Evolutionary conservation across 53 echinoderm and acorn worm genomes (phyloP), one percentile per base, ranked within the genome.

Genomic region (Apostichopus leukothele): DNA sequence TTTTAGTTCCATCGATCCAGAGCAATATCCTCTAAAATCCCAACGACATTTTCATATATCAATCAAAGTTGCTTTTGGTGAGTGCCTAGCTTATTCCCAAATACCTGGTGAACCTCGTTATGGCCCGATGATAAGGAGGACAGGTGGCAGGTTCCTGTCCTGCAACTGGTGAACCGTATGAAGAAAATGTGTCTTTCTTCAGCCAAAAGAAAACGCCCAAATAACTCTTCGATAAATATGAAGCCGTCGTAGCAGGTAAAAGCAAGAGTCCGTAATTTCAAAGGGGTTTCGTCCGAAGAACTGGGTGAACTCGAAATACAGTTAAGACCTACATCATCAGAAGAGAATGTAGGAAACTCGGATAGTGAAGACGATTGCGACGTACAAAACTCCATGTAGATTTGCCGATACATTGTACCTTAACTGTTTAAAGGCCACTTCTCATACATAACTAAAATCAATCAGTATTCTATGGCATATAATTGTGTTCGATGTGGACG

Each of bases 181-280:
- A 75, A 5, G 87, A 88, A 21, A 83, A 75, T 7, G 11, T 87
- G 51, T 92, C 87, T n/a, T 88, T 90, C 18, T 92, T 90, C 53
- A 51, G 90, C 9, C 39, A 52, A 4, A 85, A 85, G 50, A 12
- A n/a, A 8, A 90, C 83, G 4, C 68, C 90, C 12, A 90, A 84
- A 9, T 84, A 53, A 12, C 75, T 85, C 4, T 90, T 84, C 50
- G 14, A 50, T 0, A 18, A 85, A 73, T 90, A 84, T 74, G 57
- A 83, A 83, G 7, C 54, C 14, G 60, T 19, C 5, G 50, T 55
- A 10, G 75, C 21, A 5, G 83, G 83, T 9, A 25, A 8, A 6
- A 5, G 60, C 13, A 5, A 60, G 1, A 20, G 25, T 52, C 1
- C 4, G 4, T 4, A 90, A 53, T 3, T 90, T 90, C 75, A 51